Conservation (phyloP, 2,888 invertebrate genomes). For the Andrena hattorfiana region DNA sequence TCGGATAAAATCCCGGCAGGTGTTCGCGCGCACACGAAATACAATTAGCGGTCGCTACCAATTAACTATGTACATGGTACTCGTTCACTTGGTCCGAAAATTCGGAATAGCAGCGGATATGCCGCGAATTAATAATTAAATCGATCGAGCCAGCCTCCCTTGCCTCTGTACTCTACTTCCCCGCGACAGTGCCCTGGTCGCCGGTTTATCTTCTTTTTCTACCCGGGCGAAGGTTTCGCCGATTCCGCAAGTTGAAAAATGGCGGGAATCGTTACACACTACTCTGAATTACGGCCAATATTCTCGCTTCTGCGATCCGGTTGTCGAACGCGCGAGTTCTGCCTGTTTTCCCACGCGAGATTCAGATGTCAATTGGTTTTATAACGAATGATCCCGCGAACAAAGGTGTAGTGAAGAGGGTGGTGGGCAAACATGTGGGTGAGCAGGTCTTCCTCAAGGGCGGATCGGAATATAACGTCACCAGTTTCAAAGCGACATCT, state of each 20-base stretch:
- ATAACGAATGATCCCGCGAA: slow-evolving; percentile 1
- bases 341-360: background rate
- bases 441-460: too few species aligned
- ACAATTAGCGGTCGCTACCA: slow-evolving; percentile 68
- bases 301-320: background rate
- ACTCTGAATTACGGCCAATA: slow-evolving; percentile 2
- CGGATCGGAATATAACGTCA: too few species aligned
- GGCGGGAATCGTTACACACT: slow-evolving; percentile 18
- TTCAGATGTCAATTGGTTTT: background rate
- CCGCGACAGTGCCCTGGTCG: background rate
- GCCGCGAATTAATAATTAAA: slow-evolving; percentile 63
- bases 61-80: slow-evolving; percentile 67
- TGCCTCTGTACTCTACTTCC: slow-evolving; percentile 7
- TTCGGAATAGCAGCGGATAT: slow-evolving; percentile 46
- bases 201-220: slow-evolving; percentile 47
- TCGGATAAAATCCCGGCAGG: slow-evolving; percentile 28
- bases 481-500: too few species aligned
- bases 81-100: slow-evolving; percentile 59
- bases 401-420: background rate
- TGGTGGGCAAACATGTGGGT: too few species aligned
- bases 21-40: slow-evolving; percentile 42
- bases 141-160: slow-evolving; percentile 28
- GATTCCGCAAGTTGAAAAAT: background rate
- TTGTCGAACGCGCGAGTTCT: background rate
- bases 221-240: background rate